These are phyloP conservation scores for Drosophila tsacasi DNA, from an alignment of 1,140 invertebrate genomes.

Conservation along the genomic window DNA sequence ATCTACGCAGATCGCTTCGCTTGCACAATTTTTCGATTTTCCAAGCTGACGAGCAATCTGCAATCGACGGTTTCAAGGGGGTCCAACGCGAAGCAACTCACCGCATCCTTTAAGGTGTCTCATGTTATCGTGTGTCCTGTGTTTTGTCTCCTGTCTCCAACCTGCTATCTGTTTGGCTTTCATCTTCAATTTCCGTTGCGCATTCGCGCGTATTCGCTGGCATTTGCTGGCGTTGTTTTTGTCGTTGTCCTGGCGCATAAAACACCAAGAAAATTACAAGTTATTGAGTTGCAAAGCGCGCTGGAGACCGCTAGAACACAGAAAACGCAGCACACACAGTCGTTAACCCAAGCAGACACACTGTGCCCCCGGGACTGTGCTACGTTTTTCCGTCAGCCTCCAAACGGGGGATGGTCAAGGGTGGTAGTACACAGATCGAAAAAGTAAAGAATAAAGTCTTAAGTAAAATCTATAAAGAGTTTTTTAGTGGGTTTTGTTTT, in stretches of 20 bases:
- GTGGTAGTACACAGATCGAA: conserved; percentile 1
- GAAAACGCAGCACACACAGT: conserved; percentile 3
- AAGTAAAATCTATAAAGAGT: neutral
- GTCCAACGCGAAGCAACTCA: conserved; percentile 18
- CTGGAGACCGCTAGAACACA: conserved; percentile 20
- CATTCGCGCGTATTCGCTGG: conserved; percentile 56
- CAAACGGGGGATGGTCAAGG: conserved; percentile 29
- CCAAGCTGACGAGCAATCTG: conserved; percentile 54
- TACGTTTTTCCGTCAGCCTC: conserved; percentile 43
- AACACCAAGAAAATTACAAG: conserved; percentile 77
- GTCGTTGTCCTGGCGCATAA: conserved; percentile 53
- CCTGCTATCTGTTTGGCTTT: conserved; percentile 70
- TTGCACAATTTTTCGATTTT: conserved; percentile 79
- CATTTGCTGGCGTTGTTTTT: conserved; percentile 16
- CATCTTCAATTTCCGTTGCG: conserved; percentile 80
- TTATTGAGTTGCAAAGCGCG: conserved; percentile 80
- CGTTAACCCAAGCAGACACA: conserved; percentile 30
- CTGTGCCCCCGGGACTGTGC: conserved; percentile 52
- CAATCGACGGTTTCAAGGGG: conserved; percentile 16
- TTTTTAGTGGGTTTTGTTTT: neutral
- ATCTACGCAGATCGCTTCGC: conserved; percentile 56
- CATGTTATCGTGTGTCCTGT: conserved; percentile 37
- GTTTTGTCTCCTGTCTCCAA: conserved; percentile 38
- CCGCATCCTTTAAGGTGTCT: conserved; percentile 66
- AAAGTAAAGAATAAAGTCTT: neutral